Percentiles rank a stretch among this genome's conserved stretches.
phyloP scores from a whole-genome alignment of 1,140 invertebrate species.

The Cyclina sinensis region DNA sequence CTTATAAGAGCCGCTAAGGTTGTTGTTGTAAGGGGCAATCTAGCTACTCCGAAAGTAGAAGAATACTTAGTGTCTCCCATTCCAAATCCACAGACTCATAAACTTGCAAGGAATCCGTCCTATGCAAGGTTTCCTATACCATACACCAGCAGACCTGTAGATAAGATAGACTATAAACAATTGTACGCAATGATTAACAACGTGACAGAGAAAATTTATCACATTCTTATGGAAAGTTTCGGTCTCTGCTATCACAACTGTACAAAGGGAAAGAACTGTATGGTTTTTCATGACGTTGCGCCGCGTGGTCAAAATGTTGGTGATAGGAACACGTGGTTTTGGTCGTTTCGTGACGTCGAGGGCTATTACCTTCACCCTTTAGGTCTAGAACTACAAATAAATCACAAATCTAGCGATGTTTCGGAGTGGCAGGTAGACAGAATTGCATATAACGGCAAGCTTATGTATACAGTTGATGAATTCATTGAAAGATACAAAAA shows the following conservation, averaged over 20 bases:
- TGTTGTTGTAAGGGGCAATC: conserved; percentile 81
- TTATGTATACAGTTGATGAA: conserved; percentile 78
- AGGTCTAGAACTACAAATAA: conserved; percentile 80
- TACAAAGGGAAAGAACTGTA: conserved; percentile 73
- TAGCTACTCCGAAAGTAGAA: conserved; percentile 76
- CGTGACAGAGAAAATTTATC: conserved; percentile 72
- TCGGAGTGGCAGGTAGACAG: conserved; percentile 77
- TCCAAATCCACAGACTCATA: conserved; percentile 75
- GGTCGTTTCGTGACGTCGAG: conserved; percentile 80
- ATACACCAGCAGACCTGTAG: conserved; percentile 78
- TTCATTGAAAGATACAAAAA: conserved; percentile 74
- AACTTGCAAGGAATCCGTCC: conserved; percentile 75
- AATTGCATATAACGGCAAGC: conserved; percentile 80
- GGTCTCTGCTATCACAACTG: conserved; percentile 81
- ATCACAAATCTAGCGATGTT: conserved; percentile 75
- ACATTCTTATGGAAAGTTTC: conserved; percentile 79
- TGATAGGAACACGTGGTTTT: conserved; percentile 79
- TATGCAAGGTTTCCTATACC: conserved; percentile 78
- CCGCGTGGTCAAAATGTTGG: conserved; percentile 77
- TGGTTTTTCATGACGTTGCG: conserved; percentile 77
- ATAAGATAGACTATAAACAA: conserved; percentile 76
- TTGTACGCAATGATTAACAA: conserved; percentile 73
- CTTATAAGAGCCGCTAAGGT: conserved; percentile 81
- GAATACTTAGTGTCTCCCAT: conserved; percentile 83
- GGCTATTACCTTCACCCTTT: conserved; percentile 81